Base-by-base conservation (phyloP, 1,140 invertebrate genomes). In the Magallana ariakensis region DNA sequence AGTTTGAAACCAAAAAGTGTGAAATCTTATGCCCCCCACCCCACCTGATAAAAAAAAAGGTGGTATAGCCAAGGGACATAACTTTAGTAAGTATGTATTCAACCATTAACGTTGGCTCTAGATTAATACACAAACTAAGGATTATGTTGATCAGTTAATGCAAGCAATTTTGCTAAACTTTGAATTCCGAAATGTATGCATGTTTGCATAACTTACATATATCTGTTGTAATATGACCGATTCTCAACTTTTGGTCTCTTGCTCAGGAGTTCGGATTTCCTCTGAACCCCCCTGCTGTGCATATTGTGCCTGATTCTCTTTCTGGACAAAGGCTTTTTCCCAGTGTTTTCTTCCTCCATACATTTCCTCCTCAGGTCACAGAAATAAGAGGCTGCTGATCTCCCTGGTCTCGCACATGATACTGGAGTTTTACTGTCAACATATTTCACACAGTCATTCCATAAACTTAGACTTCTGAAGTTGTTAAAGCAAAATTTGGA, bases 301-400 rank as follows among this genome's bases (percentile, higher is more conserved):
- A 75, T 0, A 13, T 75, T 75, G 15, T 75, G 66, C 15, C 66
- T 75, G 5, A 26, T 75, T 10, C 66, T 75, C 66, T 75, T 26
- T 13, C 66, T 26, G 10, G 19, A 22, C 33, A 5, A 6, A 2
- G 66, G 10, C 22, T 75, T 75, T 33, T 75, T 19, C 22, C 33
- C 66, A 33, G 33, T 13, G 22, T 26, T 9, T 75, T 19, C 66
- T 26, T 9, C 66, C 7, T 26, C 66, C 11, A 75, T 7, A 26
- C 66, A 75, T 75, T 33, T 75, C 9, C 22, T 75, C 15, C 66
- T 75, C 22, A 75, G 22, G 22, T 75, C 66, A 75, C 66, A 75
- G 22, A 75, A 75, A 26, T 26, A 75, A 3, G 66, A 75, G 9
- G 66, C 66, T 9, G 66, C 66, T 26, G 66, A 26, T 75, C 33